Base-by-base conservation (phyloP, 2,888 invertebrate species). In the Agrotis exclamationis region DNA sequence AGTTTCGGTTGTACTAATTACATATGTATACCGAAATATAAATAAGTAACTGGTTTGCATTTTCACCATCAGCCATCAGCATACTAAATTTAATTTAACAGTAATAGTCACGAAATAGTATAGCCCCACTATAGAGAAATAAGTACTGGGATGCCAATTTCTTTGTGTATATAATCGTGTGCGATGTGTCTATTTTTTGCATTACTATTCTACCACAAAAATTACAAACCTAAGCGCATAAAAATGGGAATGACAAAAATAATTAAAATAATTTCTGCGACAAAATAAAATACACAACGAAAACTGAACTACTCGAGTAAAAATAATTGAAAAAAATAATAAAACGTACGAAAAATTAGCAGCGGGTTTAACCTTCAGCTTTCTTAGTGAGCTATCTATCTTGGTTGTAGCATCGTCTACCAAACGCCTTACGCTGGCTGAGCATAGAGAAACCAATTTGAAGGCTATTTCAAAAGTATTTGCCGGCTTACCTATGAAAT, bases 351-450 rank as follows among this genome's bases (percentile, higher is more conserved):
- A 92, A 14, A 44, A n/a, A 45, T 16, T 39, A 39, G 9, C 11
- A 39, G 11, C 9, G 1, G 11, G 39, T 39, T 39, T 39, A 39
- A 39, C 39, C 11, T 39, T 39, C 39, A 39, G 39, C 9, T 11
- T 39, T 39, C 39, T 39, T 11, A 39, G 39, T 33, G 92, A 89
- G 33, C 54, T 60, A 60, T 92, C 91, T 74, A 95, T 91, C 87
- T 91, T 93, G 84, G 70, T 80, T 84, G 86, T 91, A 45, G 90
- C 92, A 60, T 83, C 88, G 83, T 91, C 89, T 86, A 93, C 93
- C 89, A 94, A 87, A 78, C 88, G 87, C 63, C 86, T 88, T 67
- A 93, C 80, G 84, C 89, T 90, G 67, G 70, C 86, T 82, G 77
- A 59, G 24, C 50, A 63, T 33, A 63, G 53, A 84, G 76, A 79